These are phyloP conservation scores for Pyralis farinalis DNA, from an alignment of 2,888 invertebrate genomes.

Conservation along the genomic window DNA sequence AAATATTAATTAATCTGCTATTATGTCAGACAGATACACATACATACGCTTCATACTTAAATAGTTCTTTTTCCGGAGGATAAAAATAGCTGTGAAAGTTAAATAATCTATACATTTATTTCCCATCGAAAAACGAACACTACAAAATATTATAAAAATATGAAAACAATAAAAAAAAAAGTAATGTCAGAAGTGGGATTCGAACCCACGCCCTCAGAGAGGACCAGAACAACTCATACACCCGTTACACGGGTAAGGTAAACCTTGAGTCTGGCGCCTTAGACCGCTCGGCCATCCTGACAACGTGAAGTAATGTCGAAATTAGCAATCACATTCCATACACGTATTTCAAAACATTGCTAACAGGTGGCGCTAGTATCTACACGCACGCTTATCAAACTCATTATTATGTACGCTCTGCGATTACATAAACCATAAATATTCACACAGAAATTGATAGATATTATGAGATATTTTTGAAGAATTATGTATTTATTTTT, in stretches of 20 bases:
- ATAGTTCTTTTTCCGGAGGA: no score
- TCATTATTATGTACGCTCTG: no score
- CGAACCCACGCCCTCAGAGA: constrained; percentile 91
- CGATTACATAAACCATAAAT: no score
- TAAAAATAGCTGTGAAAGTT: no score
- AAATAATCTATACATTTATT: no score
- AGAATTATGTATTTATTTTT: no score
- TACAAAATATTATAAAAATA: not conserved
- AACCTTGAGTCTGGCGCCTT: constrained; percentile 87
- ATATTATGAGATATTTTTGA: no score
- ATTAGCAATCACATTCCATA: constrained; percentile 28
- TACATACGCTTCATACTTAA: no score
- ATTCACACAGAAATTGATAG: no score
- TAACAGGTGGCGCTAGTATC: constrained; percentile 38
- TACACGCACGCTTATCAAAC: not conserved
- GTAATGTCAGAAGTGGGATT: constrained; percentile 89
- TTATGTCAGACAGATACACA: no score
- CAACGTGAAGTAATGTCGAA: constrained; percentile 34
- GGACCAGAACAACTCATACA: constrained; percentile 85
- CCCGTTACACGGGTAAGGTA: constrained; percentile 83
- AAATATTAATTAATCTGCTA: no score
- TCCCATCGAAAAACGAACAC: no score
- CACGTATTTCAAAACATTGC: constrained; percentile 10
- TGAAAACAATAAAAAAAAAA: constrained; percentile 35
- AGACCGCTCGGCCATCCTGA: constrained; percentile 95